phyloP scores from a whole-genome alignment of 2,113 vertebrate species.

The Ochotona curzoniae region DNA sequence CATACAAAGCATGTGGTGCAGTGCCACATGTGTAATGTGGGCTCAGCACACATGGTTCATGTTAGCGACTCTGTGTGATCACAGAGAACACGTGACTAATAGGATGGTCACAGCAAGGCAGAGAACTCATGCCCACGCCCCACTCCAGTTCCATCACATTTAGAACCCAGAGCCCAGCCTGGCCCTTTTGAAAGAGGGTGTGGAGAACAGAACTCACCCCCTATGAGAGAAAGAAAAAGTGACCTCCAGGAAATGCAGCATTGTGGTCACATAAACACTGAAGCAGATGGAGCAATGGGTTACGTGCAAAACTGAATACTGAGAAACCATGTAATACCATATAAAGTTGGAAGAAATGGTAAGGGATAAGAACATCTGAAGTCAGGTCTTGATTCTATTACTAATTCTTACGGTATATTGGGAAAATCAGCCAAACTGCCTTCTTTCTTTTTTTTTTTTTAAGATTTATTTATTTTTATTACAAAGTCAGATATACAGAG shows the following conservation, averaged over 20 bases:
- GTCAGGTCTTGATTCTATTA: background rate
- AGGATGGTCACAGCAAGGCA: background rate
- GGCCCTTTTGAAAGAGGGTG: background rate
- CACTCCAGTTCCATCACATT: background rate
- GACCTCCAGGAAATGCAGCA: background rate
- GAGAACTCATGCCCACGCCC: background rate
- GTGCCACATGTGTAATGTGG: background rate
- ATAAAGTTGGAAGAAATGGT: background rate
- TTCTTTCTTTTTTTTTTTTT: too few relatives aligned
- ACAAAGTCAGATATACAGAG: too few relatives aligned
- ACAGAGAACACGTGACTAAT: background rate
- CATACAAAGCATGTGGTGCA: background rate
- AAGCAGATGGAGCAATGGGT: background rate
- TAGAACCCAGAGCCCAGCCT: too few relatives aligned
- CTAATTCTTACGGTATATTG: background rate
- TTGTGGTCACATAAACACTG: background rate
- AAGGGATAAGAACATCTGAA: background rate
- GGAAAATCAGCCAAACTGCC: background rate
- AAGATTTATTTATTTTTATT: too few relatives aligned
- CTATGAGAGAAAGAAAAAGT: background rate
- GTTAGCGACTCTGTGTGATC: background rate
- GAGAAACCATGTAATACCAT: background rate
- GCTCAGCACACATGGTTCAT: too few relatives aligned
- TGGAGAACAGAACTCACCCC: background rate
- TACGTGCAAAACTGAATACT: too few relatives aligned